These are phyloP conservation scores for Pantherophis alleghaniensis DNA, from an alignment of 2,797 vertebrate species.

Conservation along the genomic window DNA sequence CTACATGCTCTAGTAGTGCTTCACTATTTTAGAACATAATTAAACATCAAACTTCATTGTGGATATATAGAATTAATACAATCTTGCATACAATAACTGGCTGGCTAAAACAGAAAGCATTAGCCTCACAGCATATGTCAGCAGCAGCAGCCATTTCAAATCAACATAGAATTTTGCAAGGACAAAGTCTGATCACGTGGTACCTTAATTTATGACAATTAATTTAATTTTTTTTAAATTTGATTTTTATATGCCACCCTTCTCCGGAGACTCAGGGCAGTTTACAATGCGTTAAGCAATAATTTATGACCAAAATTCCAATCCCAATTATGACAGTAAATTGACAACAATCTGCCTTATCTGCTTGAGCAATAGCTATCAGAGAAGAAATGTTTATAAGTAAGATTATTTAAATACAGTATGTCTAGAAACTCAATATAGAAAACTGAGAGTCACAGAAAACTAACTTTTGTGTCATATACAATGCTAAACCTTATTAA, in stretches of 20 bases:
- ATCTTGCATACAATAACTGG: background rate
- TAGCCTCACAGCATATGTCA: background rate
- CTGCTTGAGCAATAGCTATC: background rate
- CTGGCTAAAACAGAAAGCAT: background rate
- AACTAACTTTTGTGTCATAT: background rate
- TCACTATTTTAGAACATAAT: background rate
- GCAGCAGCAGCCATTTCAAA: background rate
- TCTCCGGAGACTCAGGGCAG: too few relatives aligned
- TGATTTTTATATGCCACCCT: too few relatives aligned
- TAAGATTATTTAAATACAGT: background rate
- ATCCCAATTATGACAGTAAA: background rate
- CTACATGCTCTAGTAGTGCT: background rate
- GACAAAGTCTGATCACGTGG: background rate
- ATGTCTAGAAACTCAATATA: background rate
- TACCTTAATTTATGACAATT: background rate
- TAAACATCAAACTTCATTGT: background rate
- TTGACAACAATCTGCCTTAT: background rate
- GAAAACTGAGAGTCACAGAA: background rate
- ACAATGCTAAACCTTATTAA: background rate
- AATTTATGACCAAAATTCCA: background rate
- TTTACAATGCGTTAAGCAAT: background rate
- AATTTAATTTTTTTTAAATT: too few relatives aligned
- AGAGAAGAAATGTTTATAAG: background rate
- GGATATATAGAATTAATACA: background rate
- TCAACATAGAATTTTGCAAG: background rate